These are phyloP conservation scores for Gymnoscopelus braueri DNA, from an alignment of 2,797 vertebrate genomes.

Conservation along the genomic window DNA sequence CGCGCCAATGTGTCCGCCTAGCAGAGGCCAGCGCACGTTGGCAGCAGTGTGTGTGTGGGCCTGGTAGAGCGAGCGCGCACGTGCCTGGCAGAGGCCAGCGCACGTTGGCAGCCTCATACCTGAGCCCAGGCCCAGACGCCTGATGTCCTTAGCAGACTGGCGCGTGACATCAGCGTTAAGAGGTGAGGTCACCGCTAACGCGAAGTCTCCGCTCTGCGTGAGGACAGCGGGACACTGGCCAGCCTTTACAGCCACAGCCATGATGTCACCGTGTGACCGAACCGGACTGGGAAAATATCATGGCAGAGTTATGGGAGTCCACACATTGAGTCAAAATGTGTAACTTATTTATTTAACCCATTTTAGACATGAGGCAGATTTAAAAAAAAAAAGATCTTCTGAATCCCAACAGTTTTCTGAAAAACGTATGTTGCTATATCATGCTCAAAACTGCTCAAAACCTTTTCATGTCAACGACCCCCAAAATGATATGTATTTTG, in stretches of 20 bases:
- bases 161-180: conserved; percentile 62
- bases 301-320: neutral
- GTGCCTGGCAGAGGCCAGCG: no score
- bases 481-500: no score
- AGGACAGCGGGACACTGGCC: conserved; percentile 61
- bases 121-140: conserved; percentile 71
- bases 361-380: no score
- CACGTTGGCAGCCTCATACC: conserved; percentile 60
- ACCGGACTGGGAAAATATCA: conserved; percentile 44
- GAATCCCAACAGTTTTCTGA: no score
- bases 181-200: conserved; percentile 74
- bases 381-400: no score
- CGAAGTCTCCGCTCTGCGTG: conserved; percentile 63
- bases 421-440: no score
- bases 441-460: no score
- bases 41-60: no score
- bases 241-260: conserved; percentile 48
- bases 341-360: no score
- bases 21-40: conserved; percentile 20
- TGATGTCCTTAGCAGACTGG: conserved; percentile 46
- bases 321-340: no score
- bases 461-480: no score
- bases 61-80: no score
- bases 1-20: conserved; percentile 30
- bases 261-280: conserved; percentile 42